Conservation (phyloP, 2,888 invertebrate genomes). For the Geotrupes spiniger region DNA sequence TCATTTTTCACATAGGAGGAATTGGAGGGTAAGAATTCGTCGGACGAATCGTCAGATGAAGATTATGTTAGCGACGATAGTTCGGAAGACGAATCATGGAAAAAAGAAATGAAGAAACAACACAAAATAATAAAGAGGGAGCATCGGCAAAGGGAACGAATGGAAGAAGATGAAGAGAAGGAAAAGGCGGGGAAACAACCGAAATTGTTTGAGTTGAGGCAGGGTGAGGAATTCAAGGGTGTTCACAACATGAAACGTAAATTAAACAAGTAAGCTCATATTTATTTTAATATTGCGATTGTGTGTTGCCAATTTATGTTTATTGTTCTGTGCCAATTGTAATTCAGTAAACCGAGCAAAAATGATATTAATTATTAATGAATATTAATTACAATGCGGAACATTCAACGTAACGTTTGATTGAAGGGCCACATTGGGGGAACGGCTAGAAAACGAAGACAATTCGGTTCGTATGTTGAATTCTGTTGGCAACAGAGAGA, state of each 20-base stretch:
- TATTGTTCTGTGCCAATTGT: too few relatives aligned
- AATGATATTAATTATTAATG: too few relatives aligned
- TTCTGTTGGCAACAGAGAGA: slow-evolving; percentile 71
- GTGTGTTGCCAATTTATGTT: too few relatives aligned
- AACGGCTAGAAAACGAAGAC: slow-evolving; percentile 65
- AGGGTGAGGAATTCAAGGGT: slow-evolving; percentile 60
- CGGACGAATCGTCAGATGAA: slow-evolving; percentile 8
- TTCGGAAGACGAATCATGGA: slow-evolving; percentile 79
- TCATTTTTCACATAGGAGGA: too few relatives aligned
- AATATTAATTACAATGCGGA: too few relatives aligned
- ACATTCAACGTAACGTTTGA: too few relatives aligned
- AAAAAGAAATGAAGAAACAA: slow-evolving; percentile 75
- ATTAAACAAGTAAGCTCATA: slow-evolving; percentile 51
- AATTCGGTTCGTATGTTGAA: slow-evolving; percentile 55
- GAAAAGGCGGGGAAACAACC: slow-evolving; percentile 46
- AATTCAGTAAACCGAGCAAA: too few relatives aligned
- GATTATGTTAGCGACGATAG: slow-evolving; percentile 47
- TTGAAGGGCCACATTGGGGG: slow-evolving; percentile 68
- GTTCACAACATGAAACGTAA: slow-evolving; percentile 53
- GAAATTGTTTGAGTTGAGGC: slow-evolving; percentile 61
- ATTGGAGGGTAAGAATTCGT: slow-evolving; percentile 45
- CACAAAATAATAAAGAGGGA: slow-evolving; percentile 63
- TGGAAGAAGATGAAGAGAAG: slow-evolving; percentile 40
- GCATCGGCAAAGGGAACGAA: slow-evolving; percentile 48
- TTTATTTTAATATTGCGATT: too few relatives aligned